Percentiles rank a stretch among this genome's conserved stretches.
These are phyloP conservation scores for Cardiocondyla obscurior DNA, from an alignment of 1,140 invertebrate genomes.

Conservation along the genomic window DNA sequence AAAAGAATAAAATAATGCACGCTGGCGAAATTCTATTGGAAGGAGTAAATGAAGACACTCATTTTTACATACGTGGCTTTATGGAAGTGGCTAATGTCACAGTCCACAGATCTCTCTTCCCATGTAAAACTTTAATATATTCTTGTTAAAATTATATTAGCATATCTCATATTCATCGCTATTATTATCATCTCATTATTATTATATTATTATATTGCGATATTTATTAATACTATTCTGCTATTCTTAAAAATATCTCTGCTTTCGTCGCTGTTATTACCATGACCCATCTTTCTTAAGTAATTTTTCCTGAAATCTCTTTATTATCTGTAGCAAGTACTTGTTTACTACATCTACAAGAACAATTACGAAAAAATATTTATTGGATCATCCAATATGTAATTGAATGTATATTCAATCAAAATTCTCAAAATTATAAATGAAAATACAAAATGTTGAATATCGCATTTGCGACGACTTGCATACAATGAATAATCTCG, in stretches of 20 bases:
- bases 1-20: constrained; percentile 42
- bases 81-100: constrained; percentile 70
- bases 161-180: constrained; percentile 71
- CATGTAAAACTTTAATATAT: constrained; percentile 80
- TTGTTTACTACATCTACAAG: constrained; percentile 55
- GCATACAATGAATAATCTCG: constrained; percentile 1
- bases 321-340: background rate
- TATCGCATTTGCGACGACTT: constrained; percentile 35
- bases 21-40: constrained; percentile 62
- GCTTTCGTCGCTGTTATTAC: constrained; percentile 55
- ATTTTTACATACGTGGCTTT: constrained; percentile 75
- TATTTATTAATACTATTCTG: constrained; percentile 66
- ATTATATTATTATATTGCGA: constrained; percentile 71
- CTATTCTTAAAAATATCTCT: constrained; percentile 54
- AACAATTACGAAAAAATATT: constrained; percentile 67
- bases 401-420: constrained; percentile 63
- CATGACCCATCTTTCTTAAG: constrained; percentile 25
- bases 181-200: constrained; percentile 74
- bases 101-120: constrained; percentile 78
- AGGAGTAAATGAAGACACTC: constrained; percentile 70
- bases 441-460: constrained; percentile 77
- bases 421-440: constrained; percentile 70
- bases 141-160: constrained; percentile 79
- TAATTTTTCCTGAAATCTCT: background rate
- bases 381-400: constrained; percentile 67